Evolutionary conservation across 1,140 invertebrate genomes (phyloP).

Genomic region (Solenopsis invicta): DNA sequence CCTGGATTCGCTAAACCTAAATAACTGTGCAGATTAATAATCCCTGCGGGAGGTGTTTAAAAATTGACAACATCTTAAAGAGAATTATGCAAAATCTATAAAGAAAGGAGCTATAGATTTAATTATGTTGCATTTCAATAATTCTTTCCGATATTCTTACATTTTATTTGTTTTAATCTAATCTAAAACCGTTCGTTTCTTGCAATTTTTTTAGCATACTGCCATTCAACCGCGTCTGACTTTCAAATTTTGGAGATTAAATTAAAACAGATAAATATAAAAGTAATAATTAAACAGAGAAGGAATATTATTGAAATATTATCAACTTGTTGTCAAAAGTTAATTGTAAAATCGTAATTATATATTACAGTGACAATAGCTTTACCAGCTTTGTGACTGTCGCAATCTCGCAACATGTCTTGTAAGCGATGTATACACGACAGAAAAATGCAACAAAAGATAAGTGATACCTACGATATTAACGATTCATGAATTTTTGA

Average conservation of each 20-base stretch:
- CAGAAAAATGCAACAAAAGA: constrained; percentile 23
- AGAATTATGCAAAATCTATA: too few species aligned
- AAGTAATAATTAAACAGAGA: background rate
- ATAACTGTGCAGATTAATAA: background rate
- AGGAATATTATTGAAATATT: background rate
- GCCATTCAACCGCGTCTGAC: too few species aligned
- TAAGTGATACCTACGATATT: background rate
- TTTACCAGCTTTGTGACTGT: background rate
- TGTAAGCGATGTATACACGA: background rate
- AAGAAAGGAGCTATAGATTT: too few species aligned
- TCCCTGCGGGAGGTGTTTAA: background rate
- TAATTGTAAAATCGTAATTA: too few species aligned
- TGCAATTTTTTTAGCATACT: too few species aligned
- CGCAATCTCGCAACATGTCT: constrained; percentile 23
- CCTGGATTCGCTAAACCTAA: background rate
- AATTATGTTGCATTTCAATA: background rate
- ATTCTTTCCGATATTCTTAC: background rate
- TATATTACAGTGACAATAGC: background rate
- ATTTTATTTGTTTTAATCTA: background rate
- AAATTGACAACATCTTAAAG: too few species aligned
- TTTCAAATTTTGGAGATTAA: background rate
- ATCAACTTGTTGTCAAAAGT: too few species aligned
- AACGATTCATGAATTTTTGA: too few species aligned
- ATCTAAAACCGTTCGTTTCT: too few species aligned
- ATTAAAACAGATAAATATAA: constrained; percentile 1